Percentiles rank a stretch among this genome's conserved stretches.
phyloP scores from a whole-genome alignment of 2,113 vertebrate species.

The Sphyrna mokarran region DNA sequence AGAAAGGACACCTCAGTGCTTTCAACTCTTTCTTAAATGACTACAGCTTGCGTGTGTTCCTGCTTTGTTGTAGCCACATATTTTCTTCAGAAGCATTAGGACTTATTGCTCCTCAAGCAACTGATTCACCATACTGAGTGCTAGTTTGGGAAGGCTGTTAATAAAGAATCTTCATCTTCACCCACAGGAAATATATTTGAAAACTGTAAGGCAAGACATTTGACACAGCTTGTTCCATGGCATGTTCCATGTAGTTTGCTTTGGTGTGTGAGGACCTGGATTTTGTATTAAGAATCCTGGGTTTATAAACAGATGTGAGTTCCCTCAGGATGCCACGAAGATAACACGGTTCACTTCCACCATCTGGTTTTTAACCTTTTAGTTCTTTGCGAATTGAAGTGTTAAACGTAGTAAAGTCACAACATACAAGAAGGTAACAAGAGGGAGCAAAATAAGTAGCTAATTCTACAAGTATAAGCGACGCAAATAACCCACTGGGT shows the following conservation, averaged over 20 bases:
- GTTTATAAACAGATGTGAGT: background rate
- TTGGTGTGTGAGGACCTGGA: background rate
- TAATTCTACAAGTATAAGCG: background rate
- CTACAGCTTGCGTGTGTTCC: background rate
- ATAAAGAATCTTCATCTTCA: background rate
- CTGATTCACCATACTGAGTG: background rate
- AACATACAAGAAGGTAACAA: background rate
- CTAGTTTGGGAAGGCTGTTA: background rate
- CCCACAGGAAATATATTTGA: slow-evolving; percentile 3
- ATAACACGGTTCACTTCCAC: background rate
- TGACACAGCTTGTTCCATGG: background rate
- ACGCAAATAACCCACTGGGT: background rate
- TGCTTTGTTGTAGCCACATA: background rate
- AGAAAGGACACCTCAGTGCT: background rate
- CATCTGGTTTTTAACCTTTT: background rate
- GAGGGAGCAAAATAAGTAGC: background rate
- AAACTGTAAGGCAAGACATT: background rate
- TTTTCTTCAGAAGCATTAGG: background rate
- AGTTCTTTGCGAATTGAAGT: background rate
- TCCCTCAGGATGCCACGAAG: background rate
- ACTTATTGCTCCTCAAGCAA: background rate
- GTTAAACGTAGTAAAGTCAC: background rate
- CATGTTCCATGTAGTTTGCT: background rate
- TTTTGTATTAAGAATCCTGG: background rate
- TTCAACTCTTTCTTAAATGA: background rate